Conservation (phyloP, 2,888 invertebrate species). For the Prenolepis imparis region DNA sequence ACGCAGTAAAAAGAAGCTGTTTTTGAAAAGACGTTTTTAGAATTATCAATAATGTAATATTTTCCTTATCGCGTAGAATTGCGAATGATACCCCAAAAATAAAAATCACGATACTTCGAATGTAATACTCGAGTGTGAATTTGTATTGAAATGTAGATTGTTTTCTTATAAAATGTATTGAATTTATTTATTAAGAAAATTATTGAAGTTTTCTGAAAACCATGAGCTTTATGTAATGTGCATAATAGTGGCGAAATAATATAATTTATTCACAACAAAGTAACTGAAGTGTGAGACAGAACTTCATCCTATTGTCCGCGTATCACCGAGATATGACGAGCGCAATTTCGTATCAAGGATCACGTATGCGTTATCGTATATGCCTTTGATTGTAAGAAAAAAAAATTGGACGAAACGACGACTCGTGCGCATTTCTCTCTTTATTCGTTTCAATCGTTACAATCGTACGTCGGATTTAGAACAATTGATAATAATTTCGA, state of each 20-base stretch:
- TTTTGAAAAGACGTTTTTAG: background rate
- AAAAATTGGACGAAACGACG: background rate
- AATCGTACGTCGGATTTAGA: background rate
- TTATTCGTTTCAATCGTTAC: background rate
- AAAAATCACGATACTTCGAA: background rate
- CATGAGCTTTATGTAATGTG: background rate
- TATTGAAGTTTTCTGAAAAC: background rate
- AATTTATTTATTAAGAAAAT: conserved; percentile 22
- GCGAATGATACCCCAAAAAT: background rate
- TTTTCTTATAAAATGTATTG: background rate
- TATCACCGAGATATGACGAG: background rate
- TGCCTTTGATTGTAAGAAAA: background rate
- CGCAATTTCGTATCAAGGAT: background rate
- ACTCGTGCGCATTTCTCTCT: background rate
- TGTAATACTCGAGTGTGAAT: background rate
- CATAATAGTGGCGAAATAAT: background rate
- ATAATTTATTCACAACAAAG: conserved; percentile 6
- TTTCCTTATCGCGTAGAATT: conserved; percentile 1
- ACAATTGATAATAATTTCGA: background rate
- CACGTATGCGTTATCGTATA: background rate
- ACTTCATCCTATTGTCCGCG: background rate
- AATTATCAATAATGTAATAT: background rate
- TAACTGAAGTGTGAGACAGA: background rate
- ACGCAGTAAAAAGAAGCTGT: background rate
- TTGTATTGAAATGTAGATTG: background rate